Evolutionary conservation across 2,113 vertebrate species (phyloP), one percentile per base, ranked within the genome.

Genomic region (Phoxinus phoxinus): DNA sequence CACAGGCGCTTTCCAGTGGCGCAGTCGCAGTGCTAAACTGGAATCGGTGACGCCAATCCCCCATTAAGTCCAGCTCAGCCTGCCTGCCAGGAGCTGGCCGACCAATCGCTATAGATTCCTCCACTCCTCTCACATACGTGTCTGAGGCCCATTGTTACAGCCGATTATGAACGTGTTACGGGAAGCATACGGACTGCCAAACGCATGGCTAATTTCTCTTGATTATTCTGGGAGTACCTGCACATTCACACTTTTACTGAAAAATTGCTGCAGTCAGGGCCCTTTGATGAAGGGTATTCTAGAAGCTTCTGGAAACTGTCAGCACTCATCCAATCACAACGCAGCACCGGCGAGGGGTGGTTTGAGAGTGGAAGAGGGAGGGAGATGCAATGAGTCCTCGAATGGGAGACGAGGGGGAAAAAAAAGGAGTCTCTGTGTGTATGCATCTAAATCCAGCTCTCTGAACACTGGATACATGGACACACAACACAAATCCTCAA

Each of bases 131-230:
- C 81, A 59, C 85, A 87, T 88, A 92, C 90, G 89, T 69, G 80
- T 81, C 73, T 78, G n/a, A 85, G 27, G 12, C 15, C 79, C 48
- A 71, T 72, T 94, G 90, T 94, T 92, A 91, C 90, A 92, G 89
- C 89, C 90, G 87, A 91, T 92, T 94, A 92, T 92, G 91, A 93
- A 95, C 91, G 92, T 91, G 92, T 92, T 93, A 91, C 89, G 93
- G 90, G 92, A 93, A 92, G 90, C 90, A 89, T 90, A 92, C 89
- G 90, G 85, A 90, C 91, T 25, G 25, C 37, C 76, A 48, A 74
- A 90, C 10, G 30, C 30, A 56, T 37, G 67, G 41, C 41, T 69
- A 81, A 69, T 81, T 81, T 48, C 44, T 67, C 61, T 6, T 69
- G 17, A 35, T 69, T 69, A 69, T 2, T 2, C 17, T 46, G 59